A percentile compares a stretch with the other conserved stretches of the same genome.
Conservation (phyloP, 2,888 invertebrate genomes). For the Drosophila diplacantha region DNA sequence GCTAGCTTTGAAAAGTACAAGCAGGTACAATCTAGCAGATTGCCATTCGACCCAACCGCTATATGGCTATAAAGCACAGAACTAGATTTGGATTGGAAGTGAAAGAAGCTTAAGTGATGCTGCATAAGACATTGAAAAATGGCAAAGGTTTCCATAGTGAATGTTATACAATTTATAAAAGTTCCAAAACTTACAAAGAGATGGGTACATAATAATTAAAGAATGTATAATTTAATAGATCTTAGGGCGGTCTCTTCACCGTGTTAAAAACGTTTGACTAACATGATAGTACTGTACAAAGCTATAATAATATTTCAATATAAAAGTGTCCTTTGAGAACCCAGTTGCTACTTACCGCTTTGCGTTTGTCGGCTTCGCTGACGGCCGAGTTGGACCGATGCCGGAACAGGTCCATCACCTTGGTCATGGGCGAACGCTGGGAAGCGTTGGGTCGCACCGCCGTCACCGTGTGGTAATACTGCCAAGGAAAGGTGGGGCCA, state of each 20-base stretch:
- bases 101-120: too few relatives aligned
- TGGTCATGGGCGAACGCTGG: constrained; percentile 87
- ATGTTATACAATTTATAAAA: background rate
- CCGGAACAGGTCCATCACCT: constrained; percentile 94
- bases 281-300: background rate
- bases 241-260: background rate
- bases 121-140: background rate
- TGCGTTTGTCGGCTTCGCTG: constrained; percentile 84
- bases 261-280: background rate
- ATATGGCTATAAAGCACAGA: background rate
- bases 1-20: too few relatives aligned
- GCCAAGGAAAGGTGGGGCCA: constrained; percentile 44
- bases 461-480: constrained; percentile 87
- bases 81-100: background rate
- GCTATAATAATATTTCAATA: background rate
- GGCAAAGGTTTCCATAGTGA: background rate
- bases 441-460: constrained; percentile 80
- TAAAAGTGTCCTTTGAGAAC: background rate
- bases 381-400: constrained; percentile 85
- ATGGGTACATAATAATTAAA: background rate
- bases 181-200: background rate
- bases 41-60: too few relatives aligned
- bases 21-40: too few relatives aligned
- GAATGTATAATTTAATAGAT: background rate
- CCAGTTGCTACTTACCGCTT: constrained; percentile 81